Conservation (phyloP, 1,140 invertebrate genomes). For the Papilio polyxenes region DNA sequence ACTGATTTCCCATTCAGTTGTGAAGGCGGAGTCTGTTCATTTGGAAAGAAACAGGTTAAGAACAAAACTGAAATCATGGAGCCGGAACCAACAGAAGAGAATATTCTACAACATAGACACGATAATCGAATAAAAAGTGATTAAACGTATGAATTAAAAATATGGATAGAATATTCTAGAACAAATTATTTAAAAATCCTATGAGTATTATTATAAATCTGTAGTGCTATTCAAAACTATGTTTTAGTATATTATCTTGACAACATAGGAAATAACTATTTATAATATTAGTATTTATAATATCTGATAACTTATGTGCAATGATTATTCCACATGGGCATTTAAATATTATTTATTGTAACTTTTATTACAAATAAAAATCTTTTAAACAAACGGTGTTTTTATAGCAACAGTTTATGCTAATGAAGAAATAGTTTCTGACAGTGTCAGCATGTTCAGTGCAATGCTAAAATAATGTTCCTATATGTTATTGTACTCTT, state of each 20-base stretch:
- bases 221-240: neutral
- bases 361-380: neutral
- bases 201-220: conserved; percentile 8
- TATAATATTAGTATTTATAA: neutral
- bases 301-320: neutral
- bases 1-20: conserved; percentile 82
- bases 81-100: conserved; percentile 11
- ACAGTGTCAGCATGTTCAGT: too few species aligned
- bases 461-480: too few species aligned
- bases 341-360: conserved; percentile 24
- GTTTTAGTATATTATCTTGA: neutral
- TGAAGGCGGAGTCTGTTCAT: conserved; percentile 77
- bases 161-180: conserved; percentile 10
- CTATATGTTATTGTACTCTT: too few species aligned
- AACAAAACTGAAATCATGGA: conserved; percentile 29
- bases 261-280: neutral
- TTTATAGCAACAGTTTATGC: neutral
- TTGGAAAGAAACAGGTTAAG: conserved; percentile 51
- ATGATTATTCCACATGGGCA: conserved; percentile 17
- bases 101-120: conserved; percentile 7
- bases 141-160: neutral
- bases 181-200: neutral
- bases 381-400: neutral
- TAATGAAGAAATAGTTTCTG: neutral
- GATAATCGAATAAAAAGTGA: conserved; percentile 21